Base-by-base conservation (phyloP, 2,113 vertebrate species). In the Chaenogobius annularis region DNA sequence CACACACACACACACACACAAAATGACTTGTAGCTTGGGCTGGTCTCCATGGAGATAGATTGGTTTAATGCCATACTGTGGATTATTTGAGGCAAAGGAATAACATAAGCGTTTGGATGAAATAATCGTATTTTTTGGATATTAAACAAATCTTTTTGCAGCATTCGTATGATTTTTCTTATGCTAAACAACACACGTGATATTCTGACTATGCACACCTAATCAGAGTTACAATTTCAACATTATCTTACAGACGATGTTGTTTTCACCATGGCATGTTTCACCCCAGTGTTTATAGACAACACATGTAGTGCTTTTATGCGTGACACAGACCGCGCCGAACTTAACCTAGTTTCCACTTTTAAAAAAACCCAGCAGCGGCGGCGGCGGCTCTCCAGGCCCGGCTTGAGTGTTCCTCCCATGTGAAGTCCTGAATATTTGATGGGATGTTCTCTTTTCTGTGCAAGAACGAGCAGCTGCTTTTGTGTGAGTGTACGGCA, bases 391-490 rank as follows among this genome's bases (percentile, higher is more conserved):
- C 68, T 73, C 55, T 46, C 69, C 73, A 77, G 46, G 69, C 79
- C n/a, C 52, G n/a, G 43, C 82, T 79, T 69, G 64, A 83, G 80
- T 82, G 83, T 88, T 78, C 67, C 78, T 82, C 72, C 46, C 74
- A 81, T 83, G 74, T 83, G 75, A 86, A 86, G 74, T 85, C 70
- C 62, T 92, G 70, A 90, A 91, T 92, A 92, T 90, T 90, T 90
- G 72, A 91, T 91, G 74, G 59, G 35, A 77, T 86, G 80, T 68
- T 84, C 84, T 80, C 82, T 81, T 89, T n/a, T 87, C 68, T 76
- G 84, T 66, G 75, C 72, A 20, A 79, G 78, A 73, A 74, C 74
- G 73, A 64, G 78, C 70, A 19, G 85, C 76, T 74, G 76, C 78
- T 86, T n/a, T 89, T 86, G 88, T 86, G 81, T 75, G 80, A 85